A percentile compares a stretch with the other conserved stretches of the same genome.
phyloP scores from a whole-genome alignment of 1,140 invertebrate species.

The Magallana gigas region DNA sequence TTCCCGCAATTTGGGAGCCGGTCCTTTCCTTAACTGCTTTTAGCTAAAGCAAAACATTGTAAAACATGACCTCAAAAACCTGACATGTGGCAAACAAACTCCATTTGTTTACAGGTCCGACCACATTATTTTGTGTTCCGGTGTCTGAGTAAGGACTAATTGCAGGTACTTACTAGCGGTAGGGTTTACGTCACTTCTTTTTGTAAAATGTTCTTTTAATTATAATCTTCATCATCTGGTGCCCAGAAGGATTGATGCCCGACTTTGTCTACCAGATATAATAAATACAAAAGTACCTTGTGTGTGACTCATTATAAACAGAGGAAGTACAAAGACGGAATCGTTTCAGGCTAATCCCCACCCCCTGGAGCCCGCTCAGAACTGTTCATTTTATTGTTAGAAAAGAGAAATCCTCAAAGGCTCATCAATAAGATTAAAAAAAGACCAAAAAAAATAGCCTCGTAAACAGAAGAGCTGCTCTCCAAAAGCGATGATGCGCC shows the following conservation, averaged over 20 bases:
- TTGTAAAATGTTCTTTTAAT: neutral
- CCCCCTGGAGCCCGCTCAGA: conserved; percentile 1
- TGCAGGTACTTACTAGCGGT: neutral
- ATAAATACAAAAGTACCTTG: conserved; percentile 1
- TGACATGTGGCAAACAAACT: conserved; percentile 3
- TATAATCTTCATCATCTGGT: neutral
- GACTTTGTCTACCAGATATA: neutral
- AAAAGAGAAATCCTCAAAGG: conserved; percentile 11
- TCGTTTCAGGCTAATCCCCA: neutral
- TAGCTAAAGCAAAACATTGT: neutral
- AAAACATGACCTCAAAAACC: neutral
- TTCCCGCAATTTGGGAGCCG: no score
- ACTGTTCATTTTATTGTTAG: conserved; percentile 16
- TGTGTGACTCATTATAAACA: neutral
- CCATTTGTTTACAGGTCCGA: neutral
- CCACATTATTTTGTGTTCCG: neutral
- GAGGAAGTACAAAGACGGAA: neutral
- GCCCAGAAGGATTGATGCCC: neutral
- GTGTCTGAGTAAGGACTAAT: neutral
- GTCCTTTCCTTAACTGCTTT: neutral
- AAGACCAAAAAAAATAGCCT: conserved; percentile 15
- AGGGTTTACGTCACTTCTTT: neutral
- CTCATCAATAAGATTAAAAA: conserved; percentile 26
- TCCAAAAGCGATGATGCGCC: neutral
- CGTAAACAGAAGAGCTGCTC: neutral